phyloP scores from a whole-genome alignment of 2,797 vertebrate species.

The Sarcoramphus papa region DNA sequence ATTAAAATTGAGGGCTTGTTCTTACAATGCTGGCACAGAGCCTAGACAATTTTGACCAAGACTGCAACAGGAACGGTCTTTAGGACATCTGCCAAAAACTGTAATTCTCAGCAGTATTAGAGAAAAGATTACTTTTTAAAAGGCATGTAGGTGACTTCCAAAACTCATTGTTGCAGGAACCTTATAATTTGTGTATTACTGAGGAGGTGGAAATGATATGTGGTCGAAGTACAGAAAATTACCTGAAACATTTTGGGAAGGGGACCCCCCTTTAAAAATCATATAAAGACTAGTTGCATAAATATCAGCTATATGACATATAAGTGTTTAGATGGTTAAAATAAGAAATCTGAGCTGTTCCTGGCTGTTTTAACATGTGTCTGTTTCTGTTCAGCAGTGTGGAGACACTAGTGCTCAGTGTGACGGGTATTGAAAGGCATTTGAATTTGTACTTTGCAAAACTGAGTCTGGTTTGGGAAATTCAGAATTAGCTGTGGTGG shows the following conservation, averaged over 20 bases:
- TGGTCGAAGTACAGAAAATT: neutral
- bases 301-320: neutral
- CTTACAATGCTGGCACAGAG: slow-evolving; percentile 50
- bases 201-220: neutral
- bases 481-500: neutral
- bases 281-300: neutral
- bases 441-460: neutral
- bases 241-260: neutral
- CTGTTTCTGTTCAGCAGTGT: neutral
- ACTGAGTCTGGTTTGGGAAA: neutral
- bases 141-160: slow-evolving; percentile 22
- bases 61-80: slow-evolving; percentile 31
- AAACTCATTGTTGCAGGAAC: neutral
- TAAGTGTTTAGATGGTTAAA: neutral
- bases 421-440: neutral
- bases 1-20: slow-evolving; percentile 41
- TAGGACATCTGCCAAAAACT: slow-evolving; percentile 50
- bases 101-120: slow-evolving; percentile 31
- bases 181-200: neutral
- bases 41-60: slow-evolving; percentile 46
- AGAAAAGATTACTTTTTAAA: slow-evolving; percentile 34
- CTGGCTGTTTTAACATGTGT: neutral
- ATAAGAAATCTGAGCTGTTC: neutral
- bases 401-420: neutral
- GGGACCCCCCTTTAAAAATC: neutral